Evolutionary conservation across 2,888 invertebrate genomes (phyloP), one percentile per base, ranked within the genome.

Genomic region (Diogma glabrata): DNA sequence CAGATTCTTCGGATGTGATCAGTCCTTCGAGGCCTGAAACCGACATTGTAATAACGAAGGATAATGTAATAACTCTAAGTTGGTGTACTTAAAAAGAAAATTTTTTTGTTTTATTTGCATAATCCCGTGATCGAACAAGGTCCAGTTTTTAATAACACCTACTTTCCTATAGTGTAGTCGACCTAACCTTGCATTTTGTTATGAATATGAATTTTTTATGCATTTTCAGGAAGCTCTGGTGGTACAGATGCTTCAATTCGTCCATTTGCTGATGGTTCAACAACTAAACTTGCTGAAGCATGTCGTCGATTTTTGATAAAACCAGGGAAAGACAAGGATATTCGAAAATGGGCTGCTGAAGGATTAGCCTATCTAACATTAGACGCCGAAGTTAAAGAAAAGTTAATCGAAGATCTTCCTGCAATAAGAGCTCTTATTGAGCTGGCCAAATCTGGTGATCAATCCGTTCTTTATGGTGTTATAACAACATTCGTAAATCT

Each of bases 301-400:
- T 99, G 99, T 67, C 78, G 91, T 57, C 82, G 87, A 57, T 95
- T 95, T 66, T 71, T 96, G 47, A 77, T 91, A 1, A 92, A 92
- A 67, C 87, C 91, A 1, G 77, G 82, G 7, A 90, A 91, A 64
- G 87, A 95, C 63, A 79, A 81, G 57, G 93, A 94, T 63, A 82
- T 94, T 65, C 77, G 91, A 47, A 87, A 90, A 62, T 97, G 96
- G 95, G 94, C 96, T 1, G 89, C 92, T 7, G 96, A 97, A 73
- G 96, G 96, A 2, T 75, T 99, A 5, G 94, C 96, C 0, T 99
- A 96, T 65, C 74, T 99, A 6, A 94, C 96, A 1, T 75, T 99
- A 52, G 97, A 99, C 73, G 99, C 95, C 9, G 97, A 99, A 69
- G 94, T 99, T 0, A 99, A 99, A 67, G 97, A 99, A 66, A 93